These are phyloP conservation scores for Dysmachus trigonus DNA, from an alignment of 2,888 invertebrate genomes.

Conservation along the genomic window DNA sequence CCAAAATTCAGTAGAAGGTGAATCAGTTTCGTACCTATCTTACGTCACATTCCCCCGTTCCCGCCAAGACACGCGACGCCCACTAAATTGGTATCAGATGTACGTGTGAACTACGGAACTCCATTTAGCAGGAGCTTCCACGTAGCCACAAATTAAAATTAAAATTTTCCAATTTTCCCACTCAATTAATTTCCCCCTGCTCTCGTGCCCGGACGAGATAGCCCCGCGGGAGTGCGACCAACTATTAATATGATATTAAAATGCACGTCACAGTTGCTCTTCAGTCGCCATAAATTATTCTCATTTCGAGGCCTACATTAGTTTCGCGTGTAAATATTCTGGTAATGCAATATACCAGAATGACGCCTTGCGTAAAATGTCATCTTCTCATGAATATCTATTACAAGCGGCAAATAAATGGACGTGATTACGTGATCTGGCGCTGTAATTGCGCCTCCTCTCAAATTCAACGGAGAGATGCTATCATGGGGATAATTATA, in stretches of 20 bases:
- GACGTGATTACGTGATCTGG: background rate
- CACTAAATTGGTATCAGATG: background rate
- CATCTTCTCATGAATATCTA: background rate
- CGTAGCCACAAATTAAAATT: background rate
- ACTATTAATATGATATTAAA: slow-evolving; percentile 1
- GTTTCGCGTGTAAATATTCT: background rate
- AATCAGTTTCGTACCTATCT: background rate
- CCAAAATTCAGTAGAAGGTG: background rate
- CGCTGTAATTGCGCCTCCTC: background rate
- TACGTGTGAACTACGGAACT: background rate
- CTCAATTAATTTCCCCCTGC: background rate
- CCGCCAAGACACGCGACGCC: background rate
- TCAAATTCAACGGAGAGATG: background rate
- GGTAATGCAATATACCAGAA: background rate
- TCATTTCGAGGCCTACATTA: background rate
- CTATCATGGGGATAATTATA: background rate
- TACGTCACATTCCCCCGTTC: background rate
- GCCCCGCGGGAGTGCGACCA: background rate
- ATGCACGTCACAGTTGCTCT: background rate
- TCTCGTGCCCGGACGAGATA: background rate
- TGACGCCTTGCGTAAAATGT: background rate
- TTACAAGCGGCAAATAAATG: slow-evolving; percentile 1
- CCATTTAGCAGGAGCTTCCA: background rate
- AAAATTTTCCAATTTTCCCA: background rate
- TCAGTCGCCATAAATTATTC: background rate